These are phyloP conservation scores for Euura saliciscinereae DNA, from an alignment of 1,140 invertebrate genomes.

Conservation along the genomic window DNA sequence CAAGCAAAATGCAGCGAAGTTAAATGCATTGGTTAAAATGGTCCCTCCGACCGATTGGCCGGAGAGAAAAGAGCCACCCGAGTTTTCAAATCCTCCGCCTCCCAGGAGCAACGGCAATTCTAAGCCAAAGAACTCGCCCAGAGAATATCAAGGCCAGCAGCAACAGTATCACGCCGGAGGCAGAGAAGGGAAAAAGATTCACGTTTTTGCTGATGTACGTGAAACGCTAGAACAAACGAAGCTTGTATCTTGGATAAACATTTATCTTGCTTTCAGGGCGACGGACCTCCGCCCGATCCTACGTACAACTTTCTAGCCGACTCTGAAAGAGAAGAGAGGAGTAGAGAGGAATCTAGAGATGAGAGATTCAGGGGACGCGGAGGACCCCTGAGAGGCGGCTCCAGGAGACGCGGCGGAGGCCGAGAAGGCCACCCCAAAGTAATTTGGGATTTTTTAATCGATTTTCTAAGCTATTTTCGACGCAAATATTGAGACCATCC, in stretches of 20 bases:
- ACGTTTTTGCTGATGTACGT: slow-evolving; percentile 48
- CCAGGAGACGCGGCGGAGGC: slow-evolving; percentile 35
- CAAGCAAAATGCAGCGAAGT: slow-evolving; percentile 57
- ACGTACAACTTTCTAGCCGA: slow-evolving; percentile 60
- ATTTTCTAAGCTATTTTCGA: too few species aligned
- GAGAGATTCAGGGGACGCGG: slow-evolving; percentile 41
- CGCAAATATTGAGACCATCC: background rate
- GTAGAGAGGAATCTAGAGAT: slow-evolving; percentile 34
- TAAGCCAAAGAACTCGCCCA: slow-evolving; percentile 35
- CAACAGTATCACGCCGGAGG: slow-evolving; percentile 32
- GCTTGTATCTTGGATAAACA: slow-evolving; percentile 11
- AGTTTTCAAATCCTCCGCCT: slow-evolving; percentile 39
- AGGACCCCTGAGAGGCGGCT: slow-evolving; percentile 30
- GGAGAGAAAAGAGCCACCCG: slow-evolving; percentile 53
- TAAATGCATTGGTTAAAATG: slow-evolving; percentile 57
- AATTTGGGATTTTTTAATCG: slow-evolving; percentile 16
- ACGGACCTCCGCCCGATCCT: slow-evolving; percentile 60
- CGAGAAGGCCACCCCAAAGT: slow-evolving; percentile 45
- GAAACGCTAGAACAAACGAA: background rate
- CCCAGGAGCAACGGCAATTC: slow-evolving; percentile 19
- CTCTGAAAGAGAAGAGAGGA: slow-evolving; percentile 50
- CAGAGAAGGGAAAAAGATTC: slow-evolving; percentile 46
- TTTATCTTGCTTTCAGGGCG: slow-evolving; percentile 37
- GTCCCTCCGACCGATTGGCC: slow-evolving; percentile 53
- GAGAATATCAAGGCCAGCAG: slow-evolving; percentile 37